Base-by-base conservation (phyloP, 92 coral and sea anemone genomes). In the Paramuricea clavata region DNA sequence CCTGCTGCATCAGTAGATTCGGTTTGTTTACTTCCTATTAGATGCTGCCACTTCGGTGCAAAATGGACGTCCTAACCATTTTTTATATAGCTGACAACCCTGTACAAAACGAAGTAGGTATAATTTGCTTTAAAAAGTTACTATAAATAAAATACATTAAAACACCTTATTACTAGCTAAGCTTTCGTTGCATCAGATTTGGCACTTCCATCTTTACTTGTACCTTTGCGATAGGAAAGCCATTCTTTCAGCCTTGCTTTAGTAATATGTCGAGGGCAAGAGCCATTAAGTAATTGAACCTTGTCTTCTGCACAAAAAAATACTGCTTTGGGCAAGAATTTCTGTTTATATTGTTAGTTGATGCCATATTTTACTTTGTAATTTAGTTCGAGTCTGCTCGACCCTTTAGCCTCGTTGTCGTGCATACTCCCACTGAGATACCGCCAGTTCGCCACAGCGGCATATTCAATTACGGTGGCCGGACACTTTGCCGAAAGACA, bases 1-100 rank as follows among this genome's bases (percentile, higher is more conserved):
- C 70, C 69, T 27, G 81, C 80, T 34, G 83, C 64, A 6, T 41
- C 72, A 49, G 50, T 31, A 36, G 21, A 50, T 23, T 33, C 61
- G 41, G 49, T 21, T 88, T 61, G 83, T 78, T 87, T 78, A 78
- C 90, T 47, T 90, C 64, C 17, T 32, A 85, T 41, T 43, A 49
- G 19, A 76, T 61, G 68, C 68, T 87, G 78, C 81, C 70, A 84
- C 83, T 87, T 84, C 22, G 83, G 74, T 11, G 71, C 56, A 47
- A 91, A 91, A 84, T 83, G 33, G 25, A 83, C 81, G 43, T 87
- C 93, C 91, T 91, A 90, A 27, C 93, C 85, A 56, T 90, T 83
- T 86, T 90, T 90, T 7, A 90, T 57, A 65, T 86, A 85, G 77
- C 89, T 60, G 41, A 90, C 79, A 32, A 90, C 85, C 65, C 91